Base-by-base conservation (phyloP, 2,797 vertebrate species). In the Bryconaethiops microstoma region DNA sequence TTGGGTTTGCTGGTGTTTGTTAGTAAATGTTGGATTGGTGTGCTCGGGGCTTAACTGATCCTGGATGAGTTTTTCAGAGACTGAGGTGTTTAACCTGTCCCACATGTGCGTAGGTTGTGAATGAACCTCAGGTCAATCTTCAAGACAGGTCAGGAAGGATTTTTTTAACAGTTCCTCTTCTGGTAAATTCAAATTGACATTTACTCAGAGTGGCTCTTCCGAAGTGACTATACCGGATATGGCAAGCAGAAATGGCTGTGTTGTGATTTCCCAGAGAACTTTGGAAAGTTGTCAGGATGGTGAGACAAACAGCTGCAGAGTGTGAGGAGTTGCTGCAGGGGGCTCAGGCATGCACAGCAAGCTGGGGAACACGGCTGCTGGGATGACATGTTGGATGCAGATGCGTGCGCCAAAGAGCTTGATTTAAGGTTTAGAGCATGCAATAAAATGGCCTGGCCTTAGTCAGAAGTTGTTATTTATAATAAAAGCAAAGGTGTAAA, bases 121-220 rank as follows among this genome's bases (percentile, higher is more conserved):
- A 3, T n/a, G 70, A 62, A n/a, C 45, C 75, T 76, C 39, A 5
- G 60, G 74, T 25, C 21, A 45, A 25, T 48, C 7, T 42, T 9
- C 59, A 72, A 70, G 39, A 71, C 25, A n/a, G 74, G 71, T 75
- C 48, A 65, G 74, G 54, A 64, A 71, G 45, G 40, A 19, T 55
- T 83, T 75, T 62, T 71, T 74, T 45, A 23, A 50, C 80, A 71
- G 57, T 77, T 72, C 39, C 45, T 35, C 12, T 63, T 80, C 42
- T 68, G 60, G 81, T 81, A 68, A 68, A 83, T 83, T 82, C 68
- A 69, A 63, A 62, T 71, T 52, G 83, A 84, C 75, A 59, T 86
- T 82, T 78, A 83, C 73, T 72, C 55, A 60, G 42, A 62, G 72
- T 55, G 75, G 60, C 60, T 62, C 75, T 76, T 72, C 82, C 42